Conservation (phyloP, 2,888 invertebrate species). For the Noctua fimbriata region DNA sequence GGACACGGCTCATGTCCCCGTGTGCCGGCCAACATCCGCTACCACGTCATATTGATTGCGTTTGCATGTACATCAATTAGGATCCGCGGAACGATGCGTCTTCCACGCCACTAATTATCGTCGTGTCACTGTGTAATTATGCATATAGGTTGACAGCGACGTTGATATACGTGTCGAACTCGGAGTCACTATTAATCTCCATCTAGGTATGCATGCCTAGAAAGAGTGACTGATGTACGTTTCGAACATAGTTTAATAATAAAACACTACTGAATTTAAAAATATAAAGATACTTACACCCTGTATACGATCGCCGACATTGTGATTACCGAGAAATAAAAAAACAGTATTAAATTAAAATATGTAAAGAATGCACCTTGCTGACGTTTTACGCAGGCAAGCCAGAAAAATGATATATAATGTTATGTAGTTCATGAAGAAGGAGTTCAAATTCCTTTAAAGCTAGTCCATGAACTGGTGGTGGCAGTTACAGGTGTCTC, state of each 20-base stretch:
- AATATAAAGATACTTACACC: conserved; percentile 76
- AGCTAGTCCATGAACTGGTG: background rate
- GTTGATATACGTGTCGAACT: conserved; percentile 76
- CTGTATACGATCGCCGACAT: conserved; percentile 63
- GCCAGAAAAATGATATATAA: background rate
- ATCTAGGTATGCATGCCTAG: conserved; percentile 44
- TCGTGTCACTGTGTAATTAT: conserved; percentile 86
- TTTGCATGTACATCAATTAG: conserved; percentile 90
- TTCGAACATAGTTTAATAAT: conserved; percentile 3
- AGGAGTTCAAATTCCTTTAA: background rate
- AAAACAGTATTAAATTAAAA: conserved; percentile 9
- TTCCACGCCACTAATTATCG: conserved; percentile 87
- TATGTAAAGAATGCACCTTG: background rate
- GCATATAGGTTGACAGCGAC: conserved; percentile 80
- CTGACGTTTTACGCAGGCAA: background rate
- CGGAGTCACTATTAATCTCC: conserved; percentile 59
- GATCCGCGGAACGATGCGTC: conserved; percentile 87
- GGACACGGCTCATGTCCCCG: conserved; percentile 67
- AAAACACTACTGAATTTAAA: no score
- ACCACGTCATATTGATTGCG: conserved; percentile 88
- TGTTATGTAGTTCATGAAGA: no score
- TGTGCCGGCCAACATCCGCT: conserved; percentile 81
- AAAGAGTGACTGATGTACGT: conserved; percentile 18
- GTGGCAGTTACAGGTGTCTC: background rate
- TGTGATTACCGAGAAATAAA: conserved; percentile 54